A percentile compares a stretch with the other conserved stretches of the same genome.
phyloP scores from a whole-genome alignment of 2,888 invertebrate genomes.

The Acrobasis repandana region DNA sequence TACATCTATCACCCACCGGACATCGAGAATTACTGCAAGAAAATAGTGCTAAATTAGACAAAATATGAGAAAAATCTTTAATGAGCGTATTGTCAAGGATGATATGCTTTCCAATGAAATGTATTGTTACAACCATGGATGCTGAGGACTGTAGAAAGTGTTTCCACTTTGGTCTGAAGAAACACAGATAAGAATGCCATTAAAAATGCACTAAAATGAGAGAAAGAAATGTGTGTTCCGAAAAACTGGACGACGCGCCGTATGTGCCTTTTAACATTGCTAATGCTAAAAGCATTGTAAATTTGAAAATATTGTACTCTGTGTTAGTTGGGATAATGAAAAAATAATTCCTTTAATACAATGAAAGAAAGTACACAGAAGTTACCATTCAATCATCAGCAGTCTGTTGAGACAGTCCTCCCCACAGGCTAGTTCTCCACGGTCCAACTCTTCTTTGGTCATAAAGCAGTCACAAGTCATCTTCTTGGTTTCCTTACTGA shows the following conservation, averaged over 20 bases:
- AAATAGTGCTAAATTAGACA: background rate
- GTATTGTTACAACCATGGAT: too few species aligned
- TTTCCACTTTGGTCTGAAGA: too few species aligned
- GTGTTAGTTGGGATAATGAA: too few species aligned
- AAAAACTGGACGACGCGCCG: too few species aligned
- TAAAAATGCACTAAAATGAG: too few species aligned
- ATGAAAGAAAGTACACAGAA: slow-evolving; percentile 18
- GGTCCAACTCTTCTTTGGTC: slow-evolving; percentile 92
- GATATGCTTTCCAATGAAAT: too few species aligned
- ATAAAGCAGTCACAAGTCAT: slow-evolving; percentile 98
- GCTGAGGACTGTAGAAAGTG: too few species aligned
- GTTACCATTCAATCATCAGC: slow-evolving; percentile 98
- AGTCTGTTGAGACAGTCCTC: slow-evolving; percentile 98
- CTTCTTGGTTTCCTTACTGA: slow-evolving; percentile 94
- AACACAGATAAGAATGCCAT: too few species aligned
- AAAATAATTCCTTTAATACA: background rate
- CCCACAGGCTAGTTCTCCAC: slow-evolving; percentile 94
- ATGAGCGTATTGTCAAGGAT: too few species aligned
- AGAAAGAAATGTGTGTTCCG: too few species aligned
- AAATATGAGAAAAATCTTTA: too few species aligned
- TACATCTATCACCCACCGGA: slow-evolving; percentile 94
- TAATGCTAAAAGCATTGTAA: background rate
- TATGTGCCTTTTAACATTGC: too few species aligned
- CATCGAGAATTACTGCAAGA: slow-evolving; percentile 92
- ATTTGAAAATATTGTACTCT: background rate